These are phyloP conservation scores for Gymnoscelis rufifasciata DNA, from an alignment of 2,888 invertebrate genomes.

Conservation along the genomic window DNA sequence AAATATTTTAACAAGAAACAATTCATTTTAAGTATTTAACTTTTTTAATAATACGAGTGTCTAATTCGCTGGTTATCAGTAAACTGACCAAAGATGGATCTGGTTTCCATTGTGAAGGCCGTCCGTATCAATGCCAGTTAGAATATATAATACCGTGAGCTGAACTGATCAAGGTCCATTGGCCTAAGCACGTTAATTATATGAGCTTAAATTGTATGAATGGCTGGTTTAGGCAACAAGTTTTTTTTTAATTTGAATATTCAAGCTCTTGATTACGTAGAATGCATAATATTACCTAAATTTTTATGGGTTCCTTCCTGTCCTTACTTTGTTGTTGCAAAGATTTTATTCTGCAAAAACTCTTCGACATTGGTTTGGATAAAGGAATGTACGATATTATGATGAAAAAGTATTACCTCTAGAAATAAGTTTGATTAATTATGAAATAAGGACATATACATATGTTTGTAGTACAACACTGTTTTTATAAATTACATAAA, in stretches of 20 bases:
- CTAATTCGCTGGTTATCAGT: conserved; percentile 35
- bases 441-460: too few relatives aligned
- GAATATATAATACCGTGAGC: conserved; percentile 28
- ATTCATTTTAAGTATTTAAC: conserved; percentile 18
- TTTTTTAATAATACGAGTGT: conserved; percentile 33
- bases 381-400: too few relatives aligned
- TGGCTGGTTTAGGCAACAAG: conserved; percentile 1
- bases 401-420: too few relatives aligned
- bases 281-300: too few relatives aligned
- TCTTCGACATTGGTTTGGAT: too few relatives aligned
- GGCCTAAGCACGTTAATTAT: conserved; percentile 3
- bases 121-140: conserved; percentile 25
- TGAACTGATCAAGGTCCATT: conserved; percentile 25
- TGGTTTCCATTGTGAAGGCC: conserved; percentile 45
- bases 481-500: too few relatives aligned
- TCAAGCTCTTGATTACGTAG: too few relatives aligned
- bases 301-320: too few relatives aligned
- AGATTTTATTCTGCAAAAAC: too few relatives aligned
- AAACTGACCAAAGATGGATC: conserved; percentile 36
- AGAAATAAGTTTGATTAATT: too few relatives aligned
- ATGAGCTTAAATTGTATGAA: conserved; percentile 1
- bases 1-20: conserved; percentile 17
- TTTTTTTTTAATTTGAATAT: neutral
- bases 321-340: too few relatives aligned
- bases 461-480: too few relatives aligned